Evolutionary conservation across 2,888 invertebrate genomes (phyloP).

Genomic region (Macrosiphum euphorbiae): DNA sequence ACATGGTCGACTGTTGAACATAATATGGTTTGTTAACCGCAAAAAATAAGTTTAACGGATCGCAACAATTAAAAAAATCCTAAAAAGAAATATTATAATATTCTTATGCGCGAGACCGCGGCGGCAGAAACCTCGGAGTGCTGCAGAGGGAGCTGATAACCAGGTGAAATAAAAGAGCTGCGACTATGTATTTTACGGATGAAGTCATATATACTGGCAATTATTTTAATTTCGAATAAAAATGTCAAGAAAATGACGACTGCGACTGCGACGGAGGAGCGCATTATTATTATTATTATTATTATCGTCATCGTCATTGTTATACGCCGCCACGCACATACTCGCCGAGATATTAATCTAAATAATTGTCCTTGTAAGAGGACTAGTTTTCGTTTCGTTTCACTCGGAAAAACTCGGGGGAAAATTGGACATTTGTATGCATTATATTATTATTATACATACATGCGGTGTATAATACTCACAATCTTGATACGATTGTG

Average conservation of each 20-base stretch:
- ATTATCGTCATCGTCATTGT: conserved; percentile 11
- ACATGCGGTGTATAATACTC: not conserved
- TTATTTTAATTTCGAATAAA: conserved; percentile 62
- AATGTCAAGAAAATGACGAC: conserved; percentile 57
- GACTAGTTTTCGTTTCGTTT: conserved; percentile 64
- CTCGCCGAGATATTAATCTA: conserved; percentile 59
- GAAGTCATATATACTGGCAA: conserved; percentile 7
- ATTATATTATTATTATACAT: too few species aligned
- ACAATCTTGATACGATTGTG: conserved; percentile 60
- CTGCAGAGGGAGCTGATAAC: not conserved
- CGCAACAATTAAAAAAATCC: not conserved
- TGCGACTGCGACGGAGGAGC: not conserved
- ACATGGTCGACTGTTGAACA: not conserved
- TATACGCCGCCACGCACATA: conserved; percentile 24
- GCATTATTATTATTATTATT: not conserved
- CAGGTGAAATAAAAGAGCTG: not conserved
- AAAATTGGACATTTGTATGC: conserved; percentile 32
- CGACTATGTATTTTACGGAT: not conserved
- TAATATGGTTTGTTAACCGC: not conserved
- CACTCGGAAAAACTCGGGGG: conserved; percentile 62
- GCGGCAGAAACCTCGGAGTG: not conserved
- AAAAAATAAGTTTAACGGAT: not conserved
- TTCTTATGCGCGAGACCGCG: not conserved
- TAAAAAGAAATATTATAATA: not conserved
- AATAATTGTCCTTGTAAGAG: conserved; percentile 64